These are phyloP conservation scores for Esox niger DNA, from an alignment of 2,113 vertebrate species.

Conservation along the genomic window DNA sequence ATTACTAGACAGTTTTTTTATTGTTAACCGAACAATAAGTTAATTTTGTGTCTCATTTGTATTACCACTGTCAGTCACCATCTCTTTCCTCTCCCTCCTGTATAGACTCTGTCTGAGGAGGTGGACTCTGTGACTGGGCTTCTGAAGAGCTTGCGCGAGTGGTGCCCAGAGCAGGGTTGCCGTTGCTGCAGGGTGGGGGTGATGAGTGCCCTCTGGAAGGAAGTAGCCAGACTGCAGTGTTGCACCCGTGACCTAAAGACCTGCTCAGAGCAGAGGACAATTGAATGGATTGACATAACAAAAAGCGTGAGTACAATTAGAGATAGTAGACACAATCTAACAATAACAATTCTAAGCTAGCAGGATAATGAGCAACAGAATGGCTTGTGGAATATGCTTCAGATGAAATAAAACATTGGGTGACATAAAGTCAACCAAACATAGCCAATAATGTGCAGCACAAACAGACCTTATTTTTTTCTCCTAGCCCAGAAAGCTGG, in stretches of 20 bases:
- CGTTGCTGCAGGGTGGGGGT: conserved; percentile 45
- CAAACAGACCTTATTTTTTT: too few relatives aligned
- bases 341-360: too few relatives aligned
- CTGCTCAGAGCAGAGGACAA: conserved; percentile 68
- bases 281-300: conserved; percentile 82
- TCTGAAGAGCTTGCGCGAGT: conserved; percentile 59
- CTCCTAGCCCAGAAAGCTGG: too few relatives aligned
- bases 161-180: conserved; percentile 67
- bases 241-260: conserved; percentile 63
- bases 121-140: conserved; percentile 30
- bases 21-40: not conserved
- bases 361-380: too few relatives aligned
- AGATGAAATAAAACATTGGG: too few relatives aligned
- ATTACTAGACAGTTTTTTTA: not conserved
- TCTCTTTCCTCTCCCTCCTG: not conserved
- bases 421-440: too few relatives aligned
- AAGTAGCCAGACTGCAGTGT: conserved; percentile 65
- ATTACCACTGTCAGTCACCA: not conserved
- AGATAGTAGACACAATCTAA: not conserved
- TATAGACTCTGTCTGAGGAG: conserved; percentile 63
- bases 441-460: too few relatives aligned
- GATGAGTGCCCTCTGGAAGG: conserved; percentile 66
- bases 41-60: not conserved
- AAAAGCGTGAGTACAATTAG: conserved; percentile 73
- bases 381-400: too few relatives aligned